Evolutionary conservation across 1,140 invertebrate genomes (phyloP).

Genomic region (Apolygus lucorum): DNA sequence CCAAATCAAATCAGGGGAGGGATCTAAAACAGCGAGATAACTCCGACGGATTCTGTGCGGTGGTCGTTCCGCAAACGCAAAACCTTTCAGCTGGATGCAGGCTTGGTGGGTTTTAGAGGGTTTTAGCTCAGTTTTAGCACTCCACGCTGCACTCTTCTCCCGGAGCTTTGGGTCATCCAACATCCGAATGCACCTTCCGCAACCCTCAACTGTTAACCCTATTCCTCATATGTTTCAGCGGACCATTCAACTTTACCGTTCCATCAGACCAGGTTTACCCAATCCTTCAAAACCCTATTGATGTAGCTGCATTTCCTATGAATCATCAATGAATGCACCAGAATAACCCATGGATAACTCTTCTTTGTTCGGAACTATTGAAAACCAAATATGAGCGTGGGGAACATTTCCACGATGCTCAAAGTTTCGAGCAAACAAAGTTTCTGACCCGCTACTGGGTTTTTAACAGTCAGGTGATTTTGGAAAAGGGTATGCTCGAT

Average conservation of each 20-base stretch:
- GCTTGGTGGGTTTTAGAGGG: neutral
- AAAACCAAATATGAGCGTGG: too few relatives aligned
- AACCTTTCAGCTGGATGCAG: neutral
- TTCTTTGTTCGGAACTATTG: too few relatives aligned
- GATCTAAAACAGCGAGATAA: neutral
- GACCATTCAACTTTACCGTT: neutral
- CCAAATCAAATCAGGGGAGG: constrained; percentile 6
- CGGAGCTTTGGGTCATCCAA: neutral
- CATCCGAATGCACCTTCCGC: neutral
- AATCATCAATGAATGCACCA: too few relatives aligned
- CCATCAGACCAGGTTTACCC: too few relatives aligned
- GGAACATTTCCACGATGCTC: too few relatives aligned
- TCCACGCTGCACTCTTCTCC: neutral
- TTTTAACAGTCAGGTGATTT: too few relatives aligned
- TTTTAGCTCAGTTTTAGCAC: neutral
- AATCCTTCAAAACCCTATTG: too few relatives aligned
- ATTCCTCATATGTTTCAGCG: neutral
- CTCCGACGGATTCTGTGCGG: neutral
- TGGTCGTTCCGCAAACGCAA: constrained; percentile 4
- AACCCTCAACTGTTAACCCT: neutral
- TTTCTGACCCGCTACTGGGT: too few relatives aligned
- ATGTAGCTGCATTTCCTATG: too few relatives aligned
- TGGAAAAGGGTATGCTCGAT: too few relatives aligned
- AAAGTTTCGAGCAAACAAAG: too few relatives aligned
- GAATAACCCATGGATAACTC: too few relatives aligned